Evolutionary conservation across 1,140 invertebrate genomes (phyloP).

Genomic region (Caenorhabditis brenneri): DNA sequence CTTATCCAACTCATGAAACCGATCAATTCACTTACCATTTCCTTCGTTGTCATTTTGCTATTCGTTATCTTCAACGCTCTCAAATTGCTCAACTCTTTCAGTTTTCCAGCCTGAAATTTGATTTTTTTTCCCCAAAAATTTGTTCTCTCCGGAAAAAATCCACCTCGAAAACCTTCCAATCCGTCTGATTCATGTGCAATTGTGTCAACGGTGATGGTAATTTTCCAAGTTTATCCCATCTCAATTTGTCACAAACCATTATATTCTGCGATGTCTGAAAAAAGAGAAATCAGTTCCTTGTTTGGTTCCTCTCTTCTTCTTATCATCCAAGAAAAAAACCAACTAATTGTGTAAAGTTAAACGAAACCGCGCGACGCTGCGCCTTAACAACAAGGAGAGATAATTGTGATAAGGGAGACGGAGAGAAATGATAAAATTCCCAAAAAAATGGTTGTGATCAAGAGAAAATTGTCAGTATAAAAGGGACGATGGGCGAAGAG

Average conservation of each 20-base stretch:
- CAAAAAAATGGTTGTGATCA: slow-evolving; percentile 18
- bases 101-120: no score
- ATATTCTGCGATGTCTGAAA: slow-evolving; percentile 37
- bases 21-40: slow-evolving; percentile 3
- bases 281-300: no score
- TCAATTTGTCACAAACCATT: slow-evolving; percentile 18
- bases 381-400: not conserved
- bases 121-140: no score
- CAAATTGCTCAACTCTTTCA: slow-evolving; percentile 4
- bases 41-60: slow-evolving; percentile 20
- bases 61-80: slow-evolving; percentile 5
- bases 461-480: slow-evolving; percentile 26
- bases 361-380: not conserved
- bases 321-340: slow-evolving; percentile 31
- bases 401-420: not conserved
- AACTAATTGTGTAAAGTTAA: not conserved
- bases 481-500: not conserved
- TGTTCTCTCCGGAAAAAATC: no score
- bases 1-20: no score
- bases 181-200: slow-evolving; percentile 37
- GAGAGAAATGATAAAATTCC: not conserved
- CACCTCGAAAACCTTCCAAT: slow-evolving; percentile 7
- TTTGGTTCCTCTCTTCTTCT: not conserved
- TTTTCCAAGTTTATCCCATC: slow-evolving; percentile 19
- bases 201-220: slow-evolving; percentile 6